These are phyloP conservation scores for Pseudomugil gertrudae DNA, from an alignment of 2,797 vertebrate species.

Conservation along the genomic window DNA sequence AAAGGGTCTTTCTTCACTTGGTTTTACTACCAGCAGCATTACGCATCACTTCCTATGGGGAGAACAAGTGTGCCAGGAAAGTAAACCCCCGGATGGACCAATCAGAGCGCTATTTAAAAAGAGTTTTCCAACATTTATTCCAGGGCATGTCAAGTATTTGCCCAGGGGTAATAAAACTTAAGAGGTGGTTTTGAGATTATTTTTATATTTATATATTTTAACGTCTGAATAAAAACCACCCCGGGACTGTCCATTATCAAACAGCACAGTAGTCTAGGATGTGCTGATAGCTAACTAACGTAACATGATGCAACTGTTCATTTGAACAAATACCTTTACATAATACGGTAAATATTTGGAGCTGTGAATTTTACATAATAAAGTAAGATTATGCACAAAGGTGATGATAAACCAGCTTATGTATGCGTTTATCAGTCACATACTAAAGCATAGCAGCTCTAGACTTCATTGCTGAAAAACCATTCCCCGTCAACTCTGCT, in stretches of 20 bases:
- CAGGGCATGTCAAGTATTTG: constrained; percentile 71
- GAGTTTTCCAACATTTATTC: constrained; percentile 73
- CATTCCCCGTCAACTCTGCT: constrained; percentile 30
- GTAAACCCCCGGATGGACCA: constrained; percentile 60
- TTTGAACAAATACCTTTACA: background rate
- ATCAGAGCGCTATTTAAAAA: constrained; percentile 51
- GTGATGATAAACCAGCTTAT: constrained; percentile 5
- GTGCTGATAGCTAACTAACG: background rate
- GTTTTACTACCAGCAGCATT: constrained; percentile 50
- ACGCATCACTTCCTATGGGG: constrained; percentile 70
- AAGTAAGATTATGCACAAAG: background rate
- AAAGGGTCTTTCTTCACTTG: constrained; percentile 64
- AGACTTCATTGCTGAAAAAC: constrained; percentile 27
- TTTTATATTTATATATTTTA: constrained; percentile 19
- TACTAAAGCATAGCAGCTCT: constrained; percentile 3
- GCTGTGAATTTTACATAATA: constrained; percentile 1
- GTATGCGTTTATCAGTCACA: constrained; percentile 1
- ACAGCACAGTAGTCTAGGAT: background rate
- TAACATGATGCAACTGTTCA: background rate
- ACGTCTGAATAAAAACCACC: constrained; percentile 32
- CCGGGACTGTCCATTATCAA: constrained; percentile 11
- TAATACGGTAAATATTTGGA: background rate
- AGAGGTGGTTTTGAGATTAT: constrained; percentile 62
- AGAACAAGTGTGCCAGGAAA: constrained; percentile 72
- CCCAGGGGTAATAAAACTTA: constrained; percentile 59